Conservation (phyloP, 2,113 vertebrate species). For the Poeciliopsis occidentalis region DNA sequence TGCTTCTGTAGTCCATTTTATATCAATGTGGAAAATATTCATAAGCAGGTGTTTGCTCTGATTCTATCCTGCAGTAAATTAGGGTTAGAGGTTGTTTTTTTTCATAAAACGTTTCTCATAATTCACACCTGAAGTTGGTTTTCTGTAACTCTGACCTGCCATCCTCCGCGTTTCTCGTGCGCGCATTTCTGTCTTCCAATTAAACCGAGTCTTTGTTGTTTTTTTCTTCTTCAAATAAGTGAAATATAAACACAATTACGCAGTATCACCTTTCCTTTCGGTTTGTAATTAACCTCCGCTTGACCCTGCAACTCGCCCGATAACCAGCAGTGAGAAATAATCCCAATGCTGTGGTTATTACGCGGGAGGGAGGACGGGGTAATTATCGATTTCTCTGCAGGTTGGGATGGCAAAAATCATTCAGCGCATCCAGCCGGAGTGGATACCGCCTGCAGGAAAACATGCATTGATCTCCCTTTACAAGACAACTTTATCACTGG, state of each 20-base stretch:
- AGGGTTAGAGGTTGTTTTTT: background rate
- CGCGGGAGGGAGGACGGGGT: constrained; percentile 30
- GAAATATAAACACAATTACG: constrained; percentile 34
- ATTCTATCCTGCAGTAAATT: background rate
- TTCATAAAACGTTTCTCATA: background rate
- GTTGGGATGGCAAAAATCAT: constrained; percentile 63
- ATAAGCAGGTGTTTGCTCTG: background rate
- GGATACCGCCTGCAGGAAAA: constrained; percentile 46
- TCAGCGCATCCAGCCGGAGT: constrained; percentile 44
- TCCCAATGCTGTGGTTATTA: constrained; percentile 10
- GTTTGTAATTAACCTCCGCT: constrained; percentile 36
- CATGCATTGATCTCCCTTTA: constrained; percentile 45
- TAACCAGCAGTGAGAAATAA: constrained; percentile 37
- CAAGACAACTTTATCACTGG: constrained; percentile 21
- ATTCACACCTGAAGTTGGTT: background rate
- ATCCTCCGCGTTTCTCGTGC: background rate
- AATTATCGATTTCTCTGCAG: constrained; percentile 54
- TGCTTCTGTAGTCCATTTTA: no score
- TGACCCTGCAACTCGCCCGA: constrained; percentile 20
- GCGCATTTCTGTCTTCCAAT: background rate
- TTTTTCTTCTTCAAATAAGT: constrained; percentile 8
- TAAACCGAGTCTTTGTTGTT: constrained; percentile 10
- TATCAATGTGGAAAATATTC: no score
- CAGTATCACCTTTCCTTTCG: constrained; percentile 24
- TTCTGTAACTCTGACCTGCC: background rate